Conservation (phyloP, 2,113 vertebrate genomes). For the Callorhinus ursinus region DNA sequence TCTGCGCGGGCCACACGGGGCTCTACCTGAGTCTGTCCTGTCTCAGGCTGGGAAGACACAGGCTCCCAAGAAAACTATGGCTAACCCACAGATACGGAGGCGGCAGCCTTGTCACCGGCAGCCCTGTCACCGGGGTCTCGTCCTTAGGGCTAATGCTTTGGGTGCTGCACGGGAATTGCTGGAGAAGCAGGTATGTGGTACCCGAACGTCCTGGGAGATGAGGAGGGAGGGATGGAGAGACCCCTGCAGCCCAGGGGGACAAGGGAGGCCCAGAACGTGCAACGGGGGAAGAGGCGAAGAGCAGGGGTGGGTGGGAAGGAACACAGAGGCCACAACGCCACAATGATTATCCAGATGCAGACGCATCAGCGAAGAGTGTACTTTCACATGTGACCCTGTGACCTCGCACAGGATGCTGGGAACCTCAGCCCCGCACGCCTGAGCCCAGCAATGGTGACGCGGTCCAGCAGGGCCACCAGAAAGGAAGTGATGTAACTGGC, state of each 20-base stretch:
- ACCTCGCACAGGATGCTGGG: accelerated
- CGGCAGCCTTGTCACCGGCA: accelerated
- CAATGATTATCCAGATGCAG: background rate
- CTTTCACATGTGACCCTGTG: background rate
- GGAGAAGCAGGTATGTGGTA: background rate
- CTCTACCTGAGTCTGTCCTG: background rate
- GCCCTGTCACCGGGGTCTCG: accelerated
- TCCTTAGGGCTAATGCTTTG: background rate
- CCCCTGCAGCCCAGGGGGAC: accelerated
- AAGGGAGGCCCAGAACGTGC: background rate
- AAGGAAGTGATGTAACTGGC: background rate
- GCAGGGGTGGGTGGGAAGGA: too few relatives aligned
- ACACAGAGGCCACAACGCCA: background rate
- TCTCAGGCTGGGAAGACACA: background rate
- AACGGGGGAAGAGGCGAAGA: too few relatives aligned
- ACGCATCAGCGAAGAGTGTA: accelerated
- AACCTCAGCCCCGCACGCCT: accelerated
- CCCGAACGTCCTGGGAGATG: background rate
- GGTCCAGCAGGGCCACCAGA: background rate
- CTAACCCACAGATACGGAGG: accelerated
- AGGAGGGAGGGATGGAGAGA: background rate
- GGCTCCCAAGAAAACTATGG: background rate
- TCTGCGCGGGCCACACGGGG: accelerated
- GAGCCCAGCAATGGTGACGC: accelerated
- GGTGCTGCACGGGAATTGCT: accelerated